Percentiles rank a stretch among this genome's conserved stretches.
Conservation (phyloP, 2,888 invertebrate species). For the Trisateles emortualis region DNA sequence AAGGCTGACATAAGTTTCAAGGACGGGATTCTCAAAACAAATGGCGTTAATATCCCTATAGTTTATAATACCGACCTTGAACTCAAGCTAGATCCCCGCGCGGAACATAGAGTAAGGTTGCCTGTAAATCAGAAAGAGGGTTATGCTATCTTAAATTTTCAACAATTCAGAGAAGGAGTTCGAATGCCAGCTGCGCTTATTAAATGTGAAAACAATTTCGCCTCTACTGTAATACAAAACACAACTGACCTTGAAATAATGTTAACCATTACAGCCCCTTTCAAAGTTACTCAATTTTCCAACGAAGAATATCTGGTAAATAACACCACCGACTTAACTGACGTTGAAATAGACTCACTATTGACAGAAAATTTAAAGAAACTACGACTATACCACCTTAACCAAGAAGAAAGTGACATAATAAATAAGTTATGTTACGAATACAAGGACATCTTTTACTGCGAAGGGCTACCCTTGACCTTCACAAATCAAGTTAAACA, state of each 20-base stretch:
- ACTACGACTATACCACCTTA: constrained; percentile 8
- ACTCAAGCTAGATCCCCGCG: not conserved
- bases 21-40: too few species aligned
- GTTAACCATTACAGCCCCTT: constrained; percentile 12
- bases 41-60: too few species aligned
- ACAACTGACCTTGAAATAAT: not conserved
- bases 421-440: constrained; percentile 4
- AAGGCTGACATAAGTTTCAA: too few species aligned
- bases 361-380: constrained; percentile 3
- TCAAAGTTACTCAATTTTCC: constrained; percentile 8
- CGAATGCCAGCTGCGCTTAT: constrained; percentile 24
- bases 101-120: constrained; percentile 1
- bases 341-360: constrained; percentile 9
- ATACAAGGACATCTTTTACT: too few species aligned
- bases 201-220: constrained; percentile 13
- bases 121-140: constrained; percentile 7
- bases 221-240: constrained; percentile 19
- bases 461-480: constrained; percentile 17
- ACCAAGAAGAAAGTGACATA: constrained; percentile 13
- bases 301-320: not conserved
- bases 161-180: constrained; percentile 12
- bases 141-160: constrained; percentile 16
- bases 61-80: too few species aligned
- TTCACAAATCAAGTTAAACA: constrained; percentile 48
- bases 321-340: constrained; percentile 3